Base-by-base conservation (phyloP, 2,888 invertebrate genomes). In the Tortrix viridana region DNA sequence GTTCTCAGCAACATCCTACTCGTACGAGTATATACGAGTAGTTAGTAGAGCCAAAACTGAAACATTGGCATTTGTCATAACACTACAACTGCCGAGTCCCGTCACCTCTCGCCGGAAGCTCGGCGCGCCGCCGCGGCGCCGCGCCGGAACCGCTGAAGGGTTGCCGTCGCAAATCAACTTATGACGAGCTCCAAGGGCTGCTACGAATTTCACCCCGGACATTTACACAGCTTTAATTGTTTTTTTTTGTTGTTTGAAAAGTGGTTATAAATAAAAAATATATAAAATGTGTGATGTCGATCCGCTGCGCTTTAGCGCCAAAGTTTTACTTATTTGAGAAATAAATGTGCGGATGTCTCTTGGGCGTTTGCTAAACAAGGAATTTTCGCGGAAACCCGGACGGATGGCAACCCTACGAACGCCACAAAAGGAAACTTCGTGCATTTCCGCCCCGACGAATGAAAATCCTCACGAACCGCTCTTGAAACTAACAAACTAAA, bases 381-480 rank as follows among this genome's bases (percentile, higher is more conserved):
- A 32, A 32, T 26, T 26, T 1, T 32, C 32, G 0, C 3, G 12
- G n/a, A 26, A 32, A 12, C 0, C 12, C 12, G 32, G 32, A 32
- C 12, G 1, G 12, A 12, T 32, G 32, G 32, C 32, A 32, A 32
- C 32, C 32, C 32, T 32, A 12, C 0, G 32, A 32, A 85, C 83
- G 85, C 90, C 90, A 91, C 91, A 91, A 90, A 88, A 91, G 91
- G 91, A 92, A 91, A 91, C 90, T 92, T 90, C 86, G 88, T 87
- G 90, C 89, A 90, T 90, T 90, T 92, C 92, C 89, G 87, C 84
- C 74, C 81, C 84, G 82, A 74, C 86, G 82, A 89, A 88, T 89
- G 85, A 90, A 86, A 89, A 89, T 91, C 89, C 86, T 65, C 74
- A 69, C 71, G 68, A 68, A 69, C 71, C 65, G 61, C 77, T 85